A percentile compares a stretch with the other conserved stretches of the same genome.
Conservation (phyloP, 2,888 invertebrate genomes). For the Nemotelus nigrinus region DNA sequence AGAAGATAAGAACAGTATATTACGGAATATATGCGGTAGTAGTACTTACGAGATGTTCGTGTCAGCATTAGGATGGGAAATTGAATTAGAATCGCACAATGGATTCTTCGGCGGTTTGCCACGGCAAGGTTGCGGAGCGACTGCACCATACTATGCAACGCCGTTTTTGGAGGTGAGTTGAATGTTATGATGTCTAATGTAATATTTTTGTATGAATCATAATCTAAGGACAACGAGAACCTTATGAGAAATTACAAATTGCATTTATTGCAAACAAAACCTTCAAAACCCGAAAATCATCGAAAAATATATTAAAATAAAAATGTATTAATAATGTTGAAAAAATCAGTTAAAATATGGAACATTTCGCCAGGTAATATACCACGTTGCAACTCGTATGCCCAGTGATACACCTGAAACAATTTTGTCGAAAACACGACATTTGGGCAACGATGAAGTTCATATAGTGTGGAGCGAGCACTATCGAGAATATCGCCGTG, state of each 20-base stretch:
- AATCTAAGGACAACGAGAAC: too few relatives aligned
- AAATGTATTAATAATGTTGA: not conserved
- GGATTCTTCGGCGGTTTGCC: conserved; percentile 95
- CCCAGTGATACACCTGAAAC: conserved; percentile 89
- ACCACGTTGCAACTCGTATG: conserved; percentile 98
- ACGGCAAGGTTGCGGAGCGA: conserved; percentile 87
- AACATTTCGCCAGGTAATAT: conserved; percentile 71
- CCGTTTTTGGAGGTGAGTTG: conserved; percentile 81
- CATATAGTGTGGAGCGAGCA: conserved; percentile 99
- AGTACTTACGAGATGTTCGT: conserved; percentile 89
- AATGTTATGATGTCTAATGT: not conserved
- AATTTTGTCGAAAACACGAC: conserved; percentile 90
- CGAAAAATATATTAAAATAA: not conserved
- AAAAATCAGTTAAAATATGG: too few relatives aligned
- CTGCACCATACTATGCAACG: conserved; percentile 94
- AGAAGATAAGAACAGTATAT: conserved; percentile 93
- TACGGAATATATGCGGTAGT: conserved; percentile 88
- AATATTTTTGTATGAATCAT: too few relatives aligned
- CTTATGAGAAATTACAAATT: too few relatives aligned
- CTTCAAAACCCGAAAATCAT: not conserved
- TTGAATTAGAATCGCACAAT: conserved; percentile 93
- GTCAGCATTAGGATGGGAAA: conserved; percentile 74
- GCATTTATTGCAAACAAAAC: too few relatives aligned
- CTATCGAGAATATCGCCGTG: conserved; percentile 91
- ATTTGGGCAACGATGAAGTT: conserved; percentile 97